Conservation (phyloP, 2,113 vertebrate species). For the Gadus chalcogrammus region DNA sequence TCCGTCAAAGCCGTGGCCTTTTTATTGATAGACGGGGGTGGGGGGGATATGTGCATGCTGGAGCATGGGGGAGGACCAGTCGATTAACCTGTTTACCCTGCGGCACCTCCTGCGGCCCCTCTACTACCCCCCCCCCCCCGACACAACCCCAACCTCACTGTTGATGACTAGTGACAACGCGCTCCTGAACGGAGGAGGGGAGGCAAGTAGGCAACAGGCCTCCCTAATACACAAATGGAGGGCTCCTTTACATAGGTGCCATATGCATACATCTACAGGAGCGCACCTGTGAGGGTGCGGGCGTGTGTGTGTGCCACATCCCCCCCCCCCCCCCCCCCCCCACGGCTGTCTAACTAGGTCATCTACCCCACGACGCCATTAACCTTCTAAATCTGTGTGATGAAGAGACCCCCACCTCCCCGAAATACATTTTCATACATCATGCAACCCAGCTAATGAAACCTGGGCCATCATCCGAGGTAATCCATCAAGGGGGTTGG, state of each 20-base stretch:
- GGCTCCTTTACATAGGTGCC: slow-evolving; percentile 27
- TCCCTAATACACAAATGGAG: slow-evolving; percentile 40
- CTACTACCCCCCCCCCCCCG: slow-evolving; percentile 16
- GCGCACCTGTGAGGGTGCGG: too few relatives aligned
- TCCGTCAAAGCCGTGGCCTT: slow-evolving; percentile 75
- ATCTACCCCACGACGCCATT: slow-evolving; percentile 66
- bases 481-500: slow-evolving; percentile 11
- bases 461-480: slow-evolving; percentile 51
- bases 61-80: slow-evolving; percentile 79
- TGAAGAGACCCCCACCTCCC: slow-evolving; percentile 21
- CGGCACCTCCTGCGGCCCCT: slow-evolving; percentile 53
- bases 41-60: slow-evolving; percentile 4
- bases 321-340: slow-evolving; percentile 11
- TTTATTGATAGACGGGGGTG: slow-evolving; percentile 84
- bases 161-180: slow-evolving; percentile 55
- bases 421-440: slow-evolving; percentile 57
- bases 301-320: neutral
- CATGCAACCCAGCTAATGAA: slow-evolving; percentile 63
- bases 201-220: slow-evolving; percentile 22
- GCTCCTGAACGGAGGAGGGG: slow-evolving; percentile 22
- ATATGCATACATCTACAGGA: slow-evolving; percentile 1
- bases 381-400: slow-evolving; percentile 63
- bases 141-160: slow-evolving; percentile 27
- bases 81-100: slow-evolving; percentile 84
- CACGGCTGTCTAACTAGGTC: slow-evolving; percentile 47